Conservation (phyloP, 2,113 vertebrate species). For the Sisor rabdophorus region DNA sequence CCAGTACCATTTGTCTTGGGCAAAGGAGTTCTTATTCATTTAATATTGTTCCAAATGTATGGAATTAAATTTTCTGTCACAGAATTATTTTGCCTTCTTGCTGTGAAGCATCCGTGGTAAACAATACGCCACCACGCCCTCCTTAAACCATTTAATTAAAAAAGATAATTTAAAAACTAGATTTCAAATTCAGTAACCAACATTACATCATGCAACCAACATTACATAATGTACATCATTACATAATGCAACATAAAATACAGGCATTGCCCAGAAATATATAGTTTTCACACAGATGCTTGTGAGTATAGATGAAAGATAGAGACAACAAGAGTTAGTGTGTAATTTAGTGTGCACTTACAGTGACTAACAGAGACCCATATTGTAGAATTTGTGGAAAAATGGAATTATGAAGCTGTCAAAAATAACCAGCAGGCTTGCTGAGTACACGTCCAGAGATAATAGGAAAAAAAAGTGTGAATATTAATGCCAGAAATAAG, state of each 20-base stretch:
- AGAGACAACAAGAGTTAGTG: background rate
- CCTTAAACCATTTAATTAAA: too few relatives aligned
- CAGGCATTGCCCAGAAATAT: background rate
- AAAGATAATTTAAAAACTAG: too few relatives aligned
- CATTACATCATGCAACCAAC: too few relatives aligned
- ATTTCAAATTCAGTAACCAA: too few relatives aligned
- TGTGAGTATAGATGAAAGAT: background rate
- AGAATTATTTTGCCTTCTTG: too few relatives aligned
- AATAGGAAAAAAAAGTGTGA: background rate
- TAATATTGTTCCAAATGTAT: too few relatives aligned
- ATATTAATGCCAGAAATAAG: background rate
- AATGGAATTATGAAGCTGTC: slow-evolving; percentile 12
- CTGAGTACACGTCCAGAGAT: background rate
- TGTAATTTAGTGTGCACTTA: background rate
- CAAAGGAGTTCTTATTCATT: too few relatives aligned
- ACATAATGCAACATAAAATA: background rate
- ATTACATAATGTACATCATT: too few relatives aligned
- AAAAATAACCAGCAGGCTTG: slow-evolving; percentile 14
- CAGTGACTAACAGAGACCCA: background rate
- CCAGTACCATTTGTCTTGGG: too few relatives aligned
- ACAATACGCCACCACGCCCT: too few relatives aligned
- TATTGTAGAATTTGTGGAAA: background rate
- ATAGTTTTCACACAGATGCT: background rate
- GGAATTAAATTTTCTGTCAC: too few relatives aligned
- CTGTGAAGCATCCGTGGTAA: too few relatives aligned